phyloP scores from a whole-genome alignment of 2,797 vertebrate species.

The Manis pentadactyla region DNA sequence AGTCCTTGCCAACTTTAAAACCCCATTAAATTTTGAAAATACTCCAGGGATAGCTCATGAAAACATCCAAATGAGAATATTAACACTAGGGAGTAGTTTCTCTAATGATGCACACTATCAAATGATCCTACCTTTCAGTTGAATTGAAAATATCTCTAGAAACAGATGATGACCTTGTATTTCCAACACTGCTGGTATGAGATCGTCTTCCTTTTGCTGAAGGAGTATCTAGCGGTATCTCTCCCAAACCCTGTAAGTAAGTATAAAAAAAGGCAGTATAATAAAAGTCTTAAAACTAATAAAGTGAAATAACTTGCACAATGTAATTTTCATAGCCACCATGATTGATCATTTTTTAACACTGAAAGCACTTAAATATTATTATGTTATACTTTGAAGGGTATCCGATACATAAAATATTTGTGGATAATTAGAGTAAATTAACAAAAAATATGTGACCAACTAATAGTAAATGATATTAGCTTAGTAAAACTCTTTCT shows the following conservation, averaged over 20 bases:
- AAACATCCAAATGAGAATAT: neutral
- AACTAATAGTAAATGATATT: neutral
- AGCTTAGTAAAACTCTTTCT: neutral
- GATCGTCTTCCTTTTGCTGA: constrained; percentile 93
- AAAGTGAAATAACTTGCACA: constrained; percentile 46
- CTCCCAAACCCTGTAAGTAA: constrained; percentile 91
- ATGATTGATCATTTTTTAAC: neutral
- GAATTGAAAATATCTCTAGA: constrained; percentile 89
- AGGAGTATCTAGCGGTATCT: constrained; percentile 92
- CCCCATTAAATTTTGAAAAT: constrained; percentile 24
- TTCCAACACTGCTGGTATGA: constrained; percentile 89
- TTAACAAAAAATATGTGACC: neutral
- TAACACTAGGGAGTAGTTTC: neutral
- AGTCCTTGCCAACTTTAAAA: constrained; percentile 20
- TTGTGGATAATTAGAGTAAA: neutral
- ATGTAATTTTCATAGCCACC: constrained; percentile 28
- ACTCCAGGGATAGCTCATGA: neutral
- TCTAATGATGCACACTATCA: neutral
- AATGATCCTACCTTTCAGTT: constrained; percentile 88
- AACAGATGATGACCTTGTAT: constrained; percentile 90
- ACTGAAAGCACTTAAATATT: constrained; percentile 42
- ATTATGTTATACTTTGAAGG: neutral
- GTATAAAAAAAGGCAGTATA: neutral
- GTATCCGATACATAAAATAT: neutral
- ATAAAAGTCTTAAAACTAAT: constrained; percentile 34